A percentile compares a stretch with the other conserved stretches of the same genome.
Conservation (phyloP, 2,797 vertebrate genomes). For the Xenops minutus region DNA sequence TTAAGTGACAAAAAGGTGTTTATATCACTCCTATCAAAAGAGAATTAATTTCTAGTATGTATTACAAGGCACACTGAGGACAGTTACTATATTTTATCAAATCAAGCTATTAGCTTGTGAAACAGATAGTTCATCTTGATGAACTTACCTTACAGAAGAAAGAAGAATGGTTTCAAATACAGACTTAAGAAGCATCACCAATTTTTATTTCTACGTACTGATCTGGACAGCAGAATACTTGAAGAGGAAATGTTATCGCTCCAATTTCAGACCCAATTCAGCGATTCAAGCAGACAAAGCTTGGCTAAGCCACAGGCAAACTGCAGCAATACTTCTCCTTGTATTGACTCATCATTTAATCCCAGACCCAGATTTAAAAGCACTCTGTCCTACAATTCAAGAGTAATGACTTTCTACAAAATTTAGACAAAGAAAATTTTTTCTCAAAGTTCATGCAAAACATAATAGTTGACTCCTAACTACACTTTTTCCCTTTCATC, state of each 20-base stretch:
- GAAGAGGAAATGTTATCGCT: background rate
- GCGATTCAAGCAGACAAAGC: background rate
- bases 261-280: constrained; percentile 14
- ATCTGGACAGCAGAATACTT: background rate
- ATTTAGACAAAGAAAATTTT: background rate
- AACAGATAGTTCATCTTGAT: background rate
- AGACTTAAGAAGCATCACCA: background rate
- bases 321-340: background rate
- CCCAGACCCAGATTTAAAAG: constrained; percentile 3
- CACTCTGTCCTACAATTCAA: background rate
- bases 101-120: background rate
- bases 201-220: background rate
- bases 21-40: background rate
- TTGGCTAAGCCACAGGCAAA: constrained; percentile 7
- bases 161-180: background rate
- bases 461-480: background rate
- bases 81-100: background rate
- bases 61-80: background rate
- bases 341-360: background rate
- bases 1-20: background rate
- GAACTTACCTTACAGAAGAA: background rate
- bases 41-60: background rate
- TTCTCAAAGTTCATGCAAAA: background rate
- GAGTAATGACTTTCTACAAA: background rate
- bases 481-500: background rate